Base-by-base conservation (phyloP, 2,113 vertebrate genomes). In the Amblyornis subalaris region DNA sequence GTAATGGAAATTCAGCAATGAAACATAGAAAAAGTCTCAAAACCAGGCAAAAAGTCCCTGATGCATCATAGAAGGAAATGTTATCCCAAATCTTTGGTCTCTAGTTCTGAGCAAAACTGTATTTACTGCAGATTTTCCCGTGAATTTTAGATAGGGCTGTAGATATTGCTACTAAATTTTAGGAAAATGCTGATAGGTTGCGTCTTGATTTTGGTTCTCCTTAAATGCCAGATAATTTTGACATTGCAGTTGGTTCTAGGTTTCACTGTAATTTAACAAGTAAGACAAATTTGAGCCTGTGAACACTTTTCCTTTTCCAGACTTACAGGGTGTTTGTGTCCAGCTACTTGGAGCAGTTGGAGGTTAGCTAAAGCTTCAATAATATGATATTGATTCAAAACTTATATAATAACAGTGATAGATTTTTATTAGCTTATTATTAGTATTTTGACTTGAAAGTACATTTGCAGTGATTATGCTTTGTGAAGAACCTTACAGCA, bases 91-190 rank as follows among this genome's bases (percentile, higher is more conserved):
- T 11, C 23, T 61, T 65, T 57, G 18, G 20, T 38, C 23, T 24
- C 6, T 17, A 69, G 8, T 31, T n/a, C 29, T 58, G 25, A 45
- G 38, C 3, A 58, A 66, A 66, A 16, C 5, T 31, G 26, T 10
- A 14, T 64, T 57, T 62, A 62, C 28, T 60, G 4, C 7, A 61
- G 2, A 40, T 84, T 76, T 29, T 54, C 22, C 38, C 51, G 6
- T 8, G 5, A 67, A 24, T 23, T 28, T 8, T 3, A 54, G 4
- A 2, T 5, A 28, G 2, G 33, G 0, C 3, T 75, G 22, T 42
- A 21, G 7, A 45, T 33, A 17, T 9, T 25, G 28, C 20, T n/a
- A 28, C 13, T 45, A 31, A 42, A 73, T 62, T 80, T 87, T 33
- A 53, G 26, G 23, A 42, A 73, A 12, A 2, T 13, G 2, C 20